Percentiles rank a stretch among this genome's conserved stretches.
Evolutionary conservation across 2,113 vertebrate species (phyloP).

Genomic region (Hassar affinis): DNA sequence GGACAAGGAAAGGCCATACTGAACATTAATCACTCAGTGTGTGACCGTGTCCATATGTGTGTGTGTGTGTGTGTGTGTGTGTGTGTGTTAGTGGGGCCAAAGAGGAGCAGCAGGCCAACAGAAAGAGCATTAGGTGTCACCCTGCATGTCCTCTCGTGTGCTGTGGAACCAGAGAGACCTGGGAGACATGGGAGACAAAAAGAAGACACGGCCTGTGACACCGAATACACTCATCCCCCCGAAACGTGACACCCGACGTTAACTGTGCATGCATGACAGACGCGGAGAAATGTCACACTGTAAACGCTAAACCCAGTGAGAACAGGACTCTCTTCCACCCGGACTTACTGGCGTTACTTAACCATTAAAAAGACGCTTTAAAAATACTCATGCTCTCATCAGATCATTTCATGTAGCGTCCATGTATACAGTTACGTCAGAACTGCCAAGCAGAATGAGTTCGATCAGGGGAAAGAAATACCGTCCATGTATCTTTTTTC

Average conservation of each 20-base stretch:
- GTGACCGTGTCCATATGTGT: constrained; percentile 55
- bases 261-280: neutral
- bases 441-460: too few relatives aligned
- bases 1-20: constrained; percentile 72
- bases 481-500: too few relatives aligned
- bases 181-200: constrained; percentile 60
- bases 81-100: constrained; percentile 62
- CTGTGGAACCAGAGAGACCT: constrained; percentile 80
- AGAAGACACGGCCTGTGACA: constrained; percentile 66
- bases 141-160: constrained; percentile 57
- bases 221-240: constrained; percentile 56
- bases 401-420: too few relatives aligned
- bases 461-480: too few relatives aligned
- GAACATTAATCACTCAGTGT: constrained; percentile 82
- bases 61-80: constrained; percentile 65
- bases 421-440: too few relatives aligned
- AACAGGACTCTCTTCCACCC: too few relatives aligned
- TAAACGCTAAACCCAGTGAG: neutral
- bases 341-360: too few relatives aligned
- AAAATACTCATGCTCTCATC: too few relatives aligned
- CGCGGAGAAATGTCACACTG: neutral
- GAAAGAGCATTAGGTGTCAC: constrained; percentile 77
- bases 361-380: too few relatives aligned
- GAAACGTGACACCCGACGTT: constrained; percentile 61
- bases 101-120: constrained; percentile 74